phyloP scores from a whole-genome alignment of 1,140 invertebrate genomes.

The Platyscapa corneri region DNA sequence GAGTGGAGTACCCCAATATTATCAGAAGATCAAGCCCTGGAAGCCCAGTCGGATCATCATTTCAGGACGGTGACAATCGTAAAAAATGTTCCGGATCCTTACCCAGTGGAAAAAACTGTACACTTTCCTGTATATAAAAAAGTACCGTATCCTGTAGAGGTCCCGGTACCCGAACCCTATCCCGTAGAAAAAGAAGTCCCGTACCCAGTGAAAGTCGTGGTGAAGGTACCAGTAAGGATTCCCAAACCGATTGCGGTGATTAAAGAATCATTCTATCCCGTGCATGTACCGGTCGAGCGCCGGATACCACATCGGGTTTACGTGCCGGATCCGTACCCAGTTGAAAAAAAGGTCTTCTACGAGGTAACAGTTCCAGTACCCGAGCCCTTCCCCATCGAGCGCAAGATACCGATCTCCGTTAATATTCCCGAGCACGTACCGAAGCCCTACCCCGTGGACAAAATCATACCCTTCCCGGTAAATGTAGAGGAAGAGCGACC shows the following conservation, averaged over 20 bases:
- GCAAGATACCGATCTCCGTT: conserved; percentile 76
- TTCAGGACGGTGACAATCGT: conserved; percentile 74
- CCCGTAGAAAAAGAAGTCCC: conserved; percentile 68
- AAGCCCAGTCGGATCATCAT: not conserved
- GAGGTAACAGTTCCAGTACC: conserved; percentile 79
- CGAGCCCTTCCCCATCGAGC: conserved; percentile 77
- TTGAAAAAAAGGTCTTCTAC: conserved; percentile 79
- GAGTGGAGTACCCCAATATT: not conserved
- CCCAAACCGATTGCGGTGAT: conserved; percentile 68
- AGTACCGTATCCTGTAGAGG: conserved; percentile 73
- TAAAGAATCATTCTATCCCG: conserved; percentile 68
- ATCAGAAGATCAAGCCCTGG: not conserved
- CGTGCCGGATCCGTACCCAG: conserved; percentile 79
- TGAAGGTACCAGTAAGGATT: conserved; percentile 71
- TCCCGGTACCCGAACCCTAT: conserved; percentile 79
- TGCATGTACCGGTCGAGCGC: conserved; percentile 74
- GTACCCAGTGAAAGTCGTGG: conserved; percentile 66
- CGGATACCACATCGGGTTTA: conserved; percentile 80
- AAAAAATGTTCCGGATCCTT: conserved; percentile 70
- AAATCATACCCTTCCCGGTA: conserved; percentile 67
- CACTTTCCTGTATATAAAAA: conserved; percentile 69
- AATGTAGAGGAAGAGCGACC: conserved; percentile 78
- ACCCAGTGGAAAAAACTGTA: conserved; percentile 70
- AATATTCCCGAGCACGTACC: conserved; percentile 79
- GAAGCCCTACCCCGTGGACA: conserved; percentile 77